Base-by-base conservation (phyloP, 2,113 vertebrate genomes). In the Nothoprocta pentlandii region DNA sequence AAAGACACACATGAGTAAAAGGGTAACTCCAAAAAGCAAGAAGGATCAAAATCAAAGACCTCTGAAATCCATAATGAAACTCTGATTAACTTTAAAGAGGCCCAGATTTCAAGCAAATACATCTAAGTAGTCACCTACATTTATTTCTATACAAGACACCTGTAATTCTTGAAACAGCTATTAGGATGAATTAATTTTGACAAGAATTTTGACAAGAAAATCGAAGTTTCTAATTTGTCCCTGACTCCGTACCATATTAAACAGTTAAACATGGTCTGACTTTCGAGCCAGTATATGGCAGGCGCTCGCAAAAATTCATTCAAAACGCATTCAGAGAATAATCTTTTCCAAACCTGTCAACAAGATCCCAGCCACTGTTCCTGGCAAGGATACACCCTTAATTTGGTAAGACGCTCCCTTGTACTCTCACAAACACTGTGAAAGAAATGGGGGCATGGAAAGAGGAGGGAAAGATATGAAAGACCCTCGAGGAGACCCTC, bases 291-390 rank as follows among this genome's bases (percentile, higher is more conserved):
- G 70, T 63, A 44, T 59, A 85, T 67, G 74, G 86, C 92, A 96
- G 90, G 79, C 88, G 73, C 77, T 63, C 67, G 93, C 90, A 67
- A 69, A 89, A 90, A 93, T 16, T 89, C 76, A 89, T 80, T 91
- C 74, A 93, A 89, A 90, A 93, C 14, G 87, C 76, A 89, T 80
- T 91, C 74, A 93, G 93, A 94, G 69, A 90, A 93, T 86, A 94
- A 93, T 87, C 90, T 95, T 95, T 95, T 97, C 94, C 90, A 95
- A 95, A 93, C 86, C 90, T 95, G 94, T 95, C 95, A 95, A 93
- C 93, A 90, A 87, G 73, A 89, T 87, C 80, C 80, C 51, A 92
- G 85, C 76, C 92, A 93, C 93, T 90, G 66, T 74, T 94, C 74
- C 77, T 95, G 95, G 93, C 96, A 93, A 49, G 77, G 92, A 85